phyloP scores from a whole-genome alignment of 2,113 vertebrate genomes.

The Bufo gargarizans region DNA sequence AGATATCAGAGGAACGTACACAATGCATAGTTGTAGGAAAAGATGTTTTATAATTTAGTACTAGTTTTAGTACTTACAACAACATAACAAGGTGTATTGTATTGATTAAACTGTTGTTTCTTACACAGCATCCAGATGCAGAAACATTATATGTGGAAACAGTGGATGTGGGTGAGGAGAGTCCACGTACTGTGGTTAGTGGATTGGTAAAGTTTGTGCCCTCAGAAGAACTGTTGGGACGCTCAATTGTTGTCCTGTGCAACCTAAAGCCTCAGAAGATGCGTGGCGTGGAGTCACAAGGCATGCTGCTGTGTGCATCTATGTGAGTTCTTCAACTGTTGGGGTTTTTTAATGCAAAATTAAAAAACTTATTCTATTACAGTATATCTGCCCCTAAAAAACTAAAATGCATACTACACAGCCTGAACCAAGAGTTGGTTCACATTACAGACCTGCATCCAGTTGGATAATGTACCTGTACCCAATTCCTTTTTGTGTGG shows the following conservation, averaged over 20 bases:
- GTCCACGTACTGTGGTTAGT: conserved; percentile 90
- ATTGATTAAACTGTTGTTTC: background rate
- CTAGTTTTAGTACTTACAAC: too few relatives aligned
- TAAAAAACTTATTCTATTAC: too few relatives aligned
- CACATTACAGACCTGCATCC: background rate
- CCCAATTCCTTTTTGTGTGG: background rate
- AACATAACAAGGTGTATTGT: background rate
- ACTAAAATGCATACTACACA: background rate
- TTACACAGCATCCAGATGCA: conserved; percentile 87
- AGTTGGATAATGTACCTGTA: background rate
- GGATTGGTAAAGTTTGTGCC: conserved; percentile 89
- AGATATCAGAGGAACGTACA: too few relatives aligned
- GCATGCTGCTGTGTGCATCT: conserved; percentile 94
- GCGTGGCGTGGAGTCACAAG: conserved; percentile 93
- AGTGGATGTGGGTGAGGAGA: conserved; percentile 88
- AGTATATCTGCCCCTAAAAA: too few relatives aligned
- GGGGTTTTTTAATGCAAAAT: too few relatives aligned
- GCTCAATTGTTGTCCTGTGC: conserved; percentile 89
- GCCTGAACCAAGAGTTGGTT: background rate
- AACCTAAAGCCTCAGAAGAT: conserved; percentile 97
- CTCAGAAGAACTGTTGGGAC: conserved; percentile 84
- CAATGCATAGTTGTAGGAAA: too few relatives aligned
- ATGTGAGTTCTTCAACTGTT: conserved; percentile 72
- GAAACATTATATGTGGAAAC: conserved; percentile 92
- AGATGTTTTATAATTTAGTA: too few relatives aligned